These are phyloP conservation scores for Todiramphus chloris DNA, from an alignment of 2,113 vertebrate genomes.

Conservation along the genomic window DNA sequence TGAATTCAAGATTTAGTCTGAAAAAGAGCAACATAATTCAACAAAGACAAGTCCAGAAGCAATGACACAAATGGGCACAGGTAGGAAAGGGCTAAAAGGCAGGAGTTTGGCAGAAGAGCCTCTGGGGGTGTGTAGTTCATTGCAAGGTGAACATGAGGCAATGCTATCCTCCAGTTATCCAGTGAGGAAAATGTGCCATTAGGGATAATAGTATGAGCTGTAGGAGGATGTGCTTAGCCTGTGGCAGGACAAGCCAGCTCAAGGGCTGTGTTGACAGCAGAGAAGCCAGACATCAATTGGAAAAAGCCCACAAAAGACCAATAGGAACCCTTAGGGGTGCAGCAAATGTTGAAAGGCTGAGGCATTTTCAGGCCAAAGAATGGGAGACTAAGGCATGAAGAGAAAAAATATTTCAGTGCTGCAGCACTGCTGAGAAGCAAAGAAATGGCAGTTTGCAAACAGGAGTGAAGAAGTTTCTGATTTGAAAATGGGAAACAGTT, in stretches of 20 bases:
- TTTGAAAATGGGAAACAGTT: not conserved
- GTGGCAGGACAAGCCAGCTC: not conserved
- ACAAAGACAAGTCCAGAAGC: not conserved
- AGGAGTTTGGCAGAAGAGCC: not conserved
- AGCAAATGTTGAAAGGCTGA: not conserved
- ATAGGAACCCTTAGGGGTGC: not conserved
- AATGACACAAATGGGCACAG: not conserved
- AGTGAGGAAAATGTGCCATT: not conserved
- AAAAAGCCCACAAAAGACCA: not conserved
- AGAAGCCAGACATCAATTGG: not conserved
- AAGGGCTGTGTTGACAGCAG: not conserved
- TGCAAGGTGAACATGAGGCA: not conserved
- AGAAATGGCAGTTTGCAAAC: not conserved
- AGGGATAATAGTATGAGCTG: not conserved
- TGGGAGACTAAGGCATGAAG: not conserved
- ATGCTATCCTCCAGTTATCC: not conserved
- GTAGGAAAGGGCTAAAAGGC: not conserved
- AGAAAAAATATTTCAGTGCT: not conserved
- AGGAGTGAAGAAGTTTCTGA: not conserved
- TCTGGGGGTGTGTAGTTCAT: accelerated
- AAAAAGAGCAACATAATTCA: not conserved
- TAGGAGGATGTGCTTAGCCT: not conserved
- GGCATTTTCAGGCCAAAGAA: not conserved
- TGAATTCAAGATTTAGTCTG: not conserved
- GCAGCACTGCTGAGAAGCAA: not conserved